Evolutionary conservation across 1,140 invertebrate species (phyloP).

Genomic region (Stenopsyche tienmushanensis): DNA sequence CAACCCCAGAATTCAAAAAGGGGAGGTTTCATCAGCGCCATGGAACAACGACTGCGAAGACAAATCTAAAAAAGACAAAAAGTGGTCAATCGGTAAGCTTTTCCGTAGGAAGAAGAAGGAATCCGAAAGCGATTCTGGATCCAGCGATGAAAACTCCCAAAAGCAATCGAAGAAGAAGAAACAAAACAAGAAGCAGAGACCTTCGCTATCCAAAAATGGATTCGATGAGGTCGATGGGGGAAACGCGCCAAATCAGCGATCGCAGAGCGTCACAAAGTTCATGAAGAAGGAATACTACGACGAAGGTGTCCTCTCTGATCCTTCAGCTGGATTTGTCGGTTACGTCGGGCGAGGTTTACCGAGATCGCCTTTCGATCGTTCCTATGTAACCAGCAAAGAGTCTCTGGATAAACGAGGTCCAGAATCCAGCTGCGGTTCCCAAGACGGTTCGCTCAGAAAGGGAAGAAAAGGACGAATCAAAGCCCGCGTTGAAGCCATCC

Average conservation of each 20-base stretch:
- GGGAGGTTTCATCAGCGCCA: conserved; percentile 1
- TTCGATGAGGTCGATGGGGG: conserved; percentile 58
- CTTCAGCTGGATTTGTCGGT: conserved; percentile 54
- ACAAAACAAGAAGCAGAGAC: conserved; percentile 49
- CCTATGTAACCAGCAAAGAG: conserved; percentile 31
- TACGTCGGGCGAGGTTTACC: conserved; percentile 50
- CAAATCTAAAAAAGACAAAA: conserved; percentile 58
- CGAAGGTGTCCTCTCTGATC: conserved; percentile 57
- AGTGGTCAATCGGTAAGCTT: conserved; percentile 72
- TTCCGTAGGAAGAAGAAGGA: conserved; percentile 68
- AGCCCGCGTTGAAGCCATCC: conserved; percentile 63
- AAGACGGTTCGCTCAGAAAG: conserved; percentile 58
- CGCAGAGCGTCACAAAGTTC: conserved; percentile 53
- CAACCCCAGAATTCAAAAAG: conserved; percentile 1
- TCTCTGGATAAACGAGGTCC: conserved; percentile 41
- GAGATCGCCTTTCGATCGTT: conserved; percentile 45
- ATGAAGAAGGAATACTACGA: conserved; percentile 50
- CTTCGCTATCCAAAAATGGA: conserved; percentile 46
- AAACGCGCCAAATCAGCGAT: conserved; percentile 48
- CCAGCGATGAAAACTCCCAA: conserved; percentile 60
- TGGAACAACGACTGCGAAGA: conserved; percentile 14
- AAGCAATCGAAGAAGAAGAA: conserved; percentile 55
- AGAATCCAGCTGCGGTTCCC: conserved; percentile 51
- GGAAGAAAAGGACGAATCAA: conserved; percentile 61
- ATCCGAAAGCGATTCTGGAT: conserved; percentile 59